These are phyloP conservation scores for Hydractinia echinata DNA, from an alignment of 30 jellyfish, hydroid and myxozoan species.

Conservation along the genomic window DNA sequence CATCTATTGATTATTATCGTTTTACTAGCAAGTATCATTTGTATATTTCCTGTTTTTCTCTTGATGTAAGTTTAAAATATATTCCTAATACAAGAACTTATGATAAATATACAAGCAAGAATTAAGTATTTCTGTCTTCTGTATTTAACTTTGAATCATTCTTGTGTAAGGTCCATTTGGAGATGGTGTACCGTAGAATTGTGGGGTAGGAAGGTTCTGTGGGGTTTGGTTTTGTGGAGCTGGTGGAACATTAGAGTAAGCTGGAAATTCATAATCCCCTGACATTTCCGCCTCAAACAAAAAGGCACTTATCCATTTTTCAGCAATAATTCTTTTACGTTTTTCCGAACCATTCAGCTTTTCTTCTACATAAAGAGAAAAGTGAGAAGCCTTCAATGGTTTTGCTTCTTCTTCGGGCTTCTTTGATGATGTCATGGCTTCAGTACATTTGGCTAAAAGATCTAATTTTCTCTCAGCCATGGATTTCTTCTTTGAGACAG, in stretches of 20 bases:
- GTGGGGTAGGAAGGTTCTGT: conserved; percentile 8
- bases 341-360: conserved; percentile 24
- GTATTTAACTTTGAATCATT: background rate
- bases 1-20: background rate
- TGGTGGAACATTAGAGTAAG: conserved; percentile 5
- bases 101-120: background rate
- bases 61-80: background rate
- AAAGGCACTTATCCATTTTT: conserved; percentile 30
- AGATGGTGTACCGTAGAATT: background rate
- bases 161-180: conserved; percentile 1
- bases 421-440: no score
- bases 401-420: no score
- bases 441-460: no score
- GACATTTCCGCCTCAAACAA: conserved; percentile 35
- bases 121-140: background rate
- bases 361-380: conserved; percentile 21
- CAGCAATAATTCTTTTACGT: conserved; percentile 34
- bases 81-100: background rate
- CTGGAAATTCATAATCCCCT: background rate
- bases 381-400: background rate
- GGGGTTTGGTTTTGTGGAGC: background rate
- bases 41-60: background rate
- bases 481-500: no score
- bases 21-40: background rate
- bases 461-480: no score